Percentiles rank a stretch among this genome's conserved stretches.
Conservation (phyloP, 2,113 vertebrate species). For the Leucosticte australis region DNA sequence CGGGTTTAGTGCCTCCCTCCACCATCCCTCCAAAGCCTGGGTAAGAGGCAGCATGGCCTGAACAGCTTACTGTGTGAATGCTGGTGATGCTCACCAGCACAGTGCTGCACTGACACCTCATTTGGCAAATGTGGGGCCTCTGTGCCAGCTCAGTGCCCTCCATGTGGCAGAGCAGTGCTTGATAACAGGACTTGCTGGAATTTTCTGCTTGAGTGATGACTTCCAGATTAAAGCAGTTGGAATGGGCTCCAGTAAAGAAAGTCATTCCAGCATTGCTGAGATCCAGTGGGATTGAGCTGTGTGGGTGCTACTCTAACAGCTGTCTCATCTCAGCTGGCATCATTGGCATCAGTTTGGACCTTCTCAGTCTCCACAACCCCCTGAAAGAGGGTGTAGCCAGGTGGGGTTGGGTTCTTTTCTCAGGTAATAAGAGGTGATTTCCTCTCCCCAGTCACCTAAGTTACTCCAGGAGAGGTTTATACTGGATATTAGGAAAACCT, state of each 20-base stretch:
- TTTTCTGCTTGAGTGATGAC: neutral
- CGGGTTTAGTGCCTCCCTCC: conserved; percentile 49
- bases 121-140: neutral
- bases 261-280: neutral
- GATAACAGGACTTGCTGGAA: neutral
- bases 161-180: neutral
- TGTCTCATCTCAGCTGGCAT: neutral
- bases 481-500: neutral
- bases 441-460: no score
- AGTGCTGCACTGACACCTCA: accelerated
- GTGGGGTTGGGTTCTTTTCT: neutral
- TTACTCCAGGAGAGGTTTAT: neutral
- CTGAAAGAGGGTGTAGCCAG: neutral
- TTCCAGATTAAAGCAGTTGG: neutral
- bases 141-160: neutral
- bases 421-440: neutral
- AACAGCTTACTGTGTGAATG: neutral
- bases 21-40: conserved; percentile 76
- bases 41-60: conserved; percentile 62
- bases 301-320: neutral
- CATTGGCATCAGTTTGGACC: neutral
- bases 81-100: neutral
- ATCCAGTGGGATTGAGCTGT: neutral
- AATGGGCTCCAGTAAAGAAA: neutral
- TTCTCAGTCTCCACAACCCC: neutral